Conservation (phyloP, 2,113 vertebrate species). For the Hydrochoerus hydrochaeris region DNA sequence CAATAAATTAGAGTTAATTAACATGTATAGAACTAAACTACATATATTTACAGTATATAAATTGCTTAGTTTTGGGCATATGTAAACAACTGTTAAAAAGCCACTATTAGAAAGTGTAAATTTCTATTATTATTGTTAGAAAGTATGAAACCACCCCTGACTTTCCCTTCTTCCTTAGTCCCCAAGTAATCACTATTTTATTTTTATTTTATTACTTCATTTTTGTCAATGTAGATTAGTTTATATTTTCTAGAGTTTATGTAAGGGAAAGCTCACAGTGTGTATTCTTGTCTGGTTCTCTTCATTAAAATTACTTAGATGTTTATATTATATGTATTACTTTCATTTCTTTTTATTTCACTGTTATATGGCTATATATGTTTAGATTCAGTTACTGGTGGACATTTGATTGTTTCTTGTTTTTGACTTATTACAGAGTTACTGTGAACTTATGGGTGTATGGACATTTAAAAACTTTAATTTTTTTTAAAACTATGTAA, state of each 20-base stretch:
- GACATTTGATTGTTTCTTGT: background rate
- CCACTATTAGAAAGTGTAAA: background rate
- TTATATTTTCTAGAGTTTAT: slow-evolving; percentile 1
- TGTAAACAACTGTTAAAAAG: background rate
- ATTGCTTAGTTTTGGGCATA: background rate
- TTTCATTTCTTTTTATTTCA: background rate
- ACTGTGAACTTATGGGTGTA: background rate
- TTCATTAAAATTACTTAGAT: background rate
- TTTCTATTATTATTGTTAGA: background rate
- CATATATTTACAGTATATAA: background rate
- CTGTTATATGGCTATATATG: background rate
- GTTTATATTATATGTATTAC: background rate
- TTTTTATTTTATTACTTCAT: background rate
- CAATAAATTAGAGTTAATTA: background rate
- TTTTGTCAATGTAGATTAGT: background rate
- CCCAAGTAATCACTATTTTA: background rate
- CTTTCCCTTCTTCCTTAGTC: background rate
- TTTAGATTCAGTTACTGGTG: background rate
- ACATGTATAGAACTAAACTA: background rate
- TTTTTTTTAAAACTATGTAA: background rate
- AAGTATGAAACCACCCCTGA: background rate
- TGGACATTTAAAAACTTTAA: background rate
- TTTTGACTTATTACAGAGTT: background rate
- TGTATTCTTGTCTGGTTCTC: background rate
- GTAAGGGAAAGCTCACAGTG: background rate